Evolutionary conservation across 2,888 invertebrate species (phyloP), one percentile per base, ranked within the genome.

Genomic region (Drosophila yooni): DNA sequence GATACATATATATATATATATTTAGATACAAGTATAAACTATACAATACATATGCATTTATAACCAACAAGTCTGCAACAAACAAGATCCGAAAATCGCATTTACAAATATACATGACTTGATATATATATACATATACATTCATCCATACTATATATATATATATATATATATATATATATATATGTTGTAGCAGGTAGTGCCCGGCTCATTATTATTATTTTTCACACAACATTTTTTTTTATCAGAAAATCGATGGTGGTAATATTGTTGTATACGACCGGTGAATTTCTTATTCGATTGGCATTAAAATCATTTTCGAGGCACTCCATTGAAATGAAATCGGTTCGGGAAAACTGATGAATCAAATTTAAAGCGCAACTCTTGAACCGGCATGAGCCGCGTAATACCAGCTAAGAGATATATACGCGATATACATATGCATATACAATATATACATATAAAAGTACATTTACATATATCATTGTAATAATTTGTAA

Each of bases 401-500:
- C 54, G 54, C 18, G 54, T 54, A 36, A 54, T 18, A 38, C 27
- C 54, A 38, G 57, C 57, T 29, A 40, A 29, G 29, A 40, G 40
- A 57, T 46, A 74, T 64, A 71, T 70, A 76, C 67, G 71, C 53
- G 46, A 70, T 79, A 68, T 71, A 84, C 74, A 88, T 81, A 88
- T 74, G 79, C 79, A 88, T 74, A 82, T 84, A 81, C 74, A 84
- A 86, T 86, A 79, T 72, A 86, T 75, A 79, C 68, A 83, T 74
- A 83, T 74, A 63, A 59, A 71, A 50, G 58, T 66, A 75, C 70
- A 75, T 73, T 72, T 88, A 85, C 85, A 85, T 88, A 85, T 88
- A 85, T 88, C 87, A 88, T 77, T 88, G 87, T 85, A 81, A 88
- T 86, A 88, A 84, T 84, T 84, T 84, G 84, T 84, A 84, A 84